A percentile compares a stretch with the other conserved stretches of the same genome.
phyloP scores from a whole-genome alignment of 2,888 invertebrate genomes.

The Cantharis nigra region DNA sequence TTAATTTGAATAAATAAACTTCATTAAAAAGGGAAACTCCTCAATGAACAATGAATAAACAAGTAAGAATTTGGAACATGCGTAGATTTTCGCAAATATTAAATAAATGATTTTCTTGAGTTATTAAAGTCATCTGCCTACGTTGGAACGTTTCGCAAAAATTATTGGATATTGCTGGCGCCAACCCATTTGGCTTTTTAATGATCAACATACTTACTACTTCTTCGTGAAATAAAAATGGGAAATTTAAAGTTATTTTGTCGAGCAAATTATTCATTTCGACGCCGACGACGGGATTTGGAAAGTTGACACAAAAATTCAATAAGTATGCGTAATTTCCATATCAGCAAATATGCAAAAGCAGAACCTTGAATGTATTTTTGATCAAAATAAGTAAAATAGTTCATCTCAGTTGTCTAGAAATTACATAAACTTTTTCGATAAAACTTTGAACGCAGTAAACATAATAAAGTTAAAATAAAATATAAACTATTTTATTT shows the following conservation, averaged over 20 bases:
- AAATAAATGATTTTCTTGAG: background rate
- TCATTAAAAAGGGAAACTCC: background rate
- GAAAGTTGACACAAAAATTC: background rate
- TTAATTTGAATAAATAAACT: background rate
- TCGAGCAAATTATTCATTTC: background rate
- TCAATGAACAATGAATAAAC: constrained; percentile 1
- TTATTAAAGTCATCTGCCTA: background rate
- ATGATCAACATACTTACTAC: background rate
- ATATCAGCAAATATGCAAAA: background rate
- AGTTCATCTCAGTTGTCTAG: background rate
- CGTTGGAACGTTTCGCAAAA: background rate
- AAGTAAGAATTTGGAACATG: background rate
- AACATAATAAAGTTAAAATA: background rate
- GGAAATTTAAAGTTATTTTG: background rate
- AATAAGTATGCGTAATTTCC: background rate
- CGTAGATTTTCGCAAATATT: background rate
- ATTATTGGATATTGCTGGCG: background rate
- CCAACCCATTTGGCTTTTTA: constrained; percentile 1
- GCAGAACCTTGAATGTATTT: background rate
- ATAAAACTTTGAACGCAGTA: background rate
- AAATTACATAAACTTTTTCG: background rate
- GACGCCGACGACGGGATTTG: background rate
- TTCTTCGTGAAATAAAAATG: background rate
- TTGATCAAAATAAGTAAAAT: background rate
- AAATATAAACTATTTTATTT: background rate